Evolutionary conservation across 2,113 vertebrate species (phyloP).

Genomic region (Leiothrix lutea): DNA sequence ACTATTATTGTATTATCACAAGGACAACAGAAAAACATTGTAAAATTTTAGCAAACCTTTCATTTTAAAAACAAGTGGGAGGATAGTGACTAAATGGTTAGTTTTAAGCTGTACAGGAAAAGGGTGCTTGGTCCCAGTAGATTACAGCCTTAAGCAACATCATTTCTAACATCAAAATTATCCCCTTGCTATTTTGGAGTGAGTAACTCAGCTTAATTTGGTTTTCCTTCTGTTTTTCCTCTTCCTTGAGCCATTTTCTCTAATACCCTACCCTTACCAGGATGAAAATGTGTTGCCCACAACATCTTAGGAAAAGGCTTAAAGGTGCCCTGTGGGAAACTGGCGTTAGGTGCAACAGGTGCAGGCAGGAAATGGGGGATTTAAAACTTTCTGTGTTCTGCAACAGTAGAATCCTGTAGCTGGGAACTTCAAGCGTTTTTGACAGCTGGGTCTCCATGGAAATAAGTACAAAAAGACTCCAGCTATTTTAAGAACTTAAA

Average conservation of each 20-base stretch:
- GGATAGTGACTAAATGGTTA: not conserved
- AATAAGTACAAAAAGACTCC: slow-evolving; percentile 43
- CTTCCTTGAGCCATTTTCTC: not conserved
- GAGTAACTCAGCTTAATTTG: not conserved
- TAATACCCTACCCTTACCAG: not conserved
- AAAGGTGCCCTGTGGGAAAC: not conserved
- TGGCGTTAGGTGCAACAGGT: not conserved
- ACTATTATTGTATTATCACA: not conserved
- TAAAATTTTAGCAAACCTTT: not conserved
- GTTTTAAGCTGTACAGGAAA: not conserved
- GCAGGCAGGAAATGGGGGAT: not conserved
- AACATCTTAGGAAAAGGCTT: not conserved
- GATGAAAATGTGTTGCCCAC: not conserved
- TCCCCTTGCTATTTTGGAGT: not conserved
- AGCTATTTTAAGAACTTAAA: slow-evolving; percentile 69
- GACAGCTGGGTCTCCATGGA: slow-evolving; percentile 71
- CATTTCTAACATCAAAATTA: not conserved
- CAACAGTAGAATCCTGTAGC: not conserved
- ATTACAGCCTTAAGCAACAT: not conserved
- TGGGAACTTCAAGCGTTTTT: slow-evolving; percentile 33
- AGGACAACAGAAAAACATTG: not conserved
- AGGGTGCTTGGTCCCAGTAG: not conserved
- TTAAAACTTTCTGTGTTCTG: not conserved
- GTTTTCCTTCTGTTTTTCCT: not conserved
- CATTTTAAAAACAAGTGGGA: not conserved